Percentiles rank a stretch among this genome's conserved stretches.
Evolutionary conservation across 2,888 invertebrate species (phyloP).

Genomic region (Seira sanloemensis): DNA sequence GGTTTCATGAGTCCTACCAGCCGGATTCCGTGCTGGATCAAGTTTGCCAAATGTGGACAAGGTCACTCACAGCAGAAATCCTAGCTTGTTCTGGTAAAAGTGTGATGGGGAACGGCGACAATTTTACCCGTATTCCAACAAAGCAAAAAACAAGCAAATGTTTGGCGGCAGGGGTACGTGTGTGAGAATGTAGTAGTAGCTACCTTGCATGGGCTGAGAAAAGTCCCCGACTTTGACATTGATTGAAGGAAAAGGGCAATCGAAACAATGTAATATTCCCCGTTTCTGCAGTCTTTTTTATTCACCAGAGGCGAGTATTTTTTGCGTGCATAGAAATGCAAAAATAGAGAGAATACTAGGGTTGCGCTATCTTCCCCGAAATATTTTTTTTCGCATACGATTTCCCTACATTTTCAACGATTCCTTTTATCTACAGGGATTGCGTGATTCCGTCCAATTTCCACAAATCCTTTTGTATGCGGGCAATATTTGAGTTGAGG

Average conservation of each 20-base stretch:
- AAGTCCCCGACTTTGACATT: constrained; percentile 30
- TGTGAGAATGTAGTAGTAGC: neutral
- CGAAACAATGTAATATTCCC: no score
- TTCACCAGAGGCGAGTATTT: neutral
- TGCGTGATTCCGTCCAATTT: constrained; percentile 15
- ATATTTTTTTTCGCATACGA: neutral
- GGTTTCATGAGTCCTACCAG: neutral
- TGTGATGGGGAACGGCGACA: constrained; percentile 2
- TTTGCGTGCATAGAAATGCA: neutral
- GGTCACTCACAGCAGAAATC: neutral
- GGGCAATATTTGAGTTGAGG: no score
- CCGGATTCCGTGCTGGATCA: neutral
- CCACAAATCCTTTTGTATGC: neutral
- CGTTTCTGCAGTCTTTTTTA: neutral
- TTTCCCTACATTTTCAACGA: neutral
- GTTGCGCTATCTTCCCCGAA: neutral
- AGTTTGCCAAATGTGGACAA: neutral
- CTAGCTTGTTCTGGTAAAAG: neutral
- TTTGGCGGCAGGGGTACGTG: neutral
- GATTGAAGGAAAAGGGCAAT: constrained; percentile 36
- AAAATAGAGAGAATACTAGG: neutral
- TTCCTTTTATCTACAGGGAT: neutral
- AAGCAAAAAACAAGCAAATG: neutral
- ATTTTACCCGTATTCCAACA: neutral
- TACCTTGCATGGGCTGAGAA: no score